phyloP scores from a whole-genome alignment of 2,888 invertebrate species.

The Eulithis prunata region DNA sequence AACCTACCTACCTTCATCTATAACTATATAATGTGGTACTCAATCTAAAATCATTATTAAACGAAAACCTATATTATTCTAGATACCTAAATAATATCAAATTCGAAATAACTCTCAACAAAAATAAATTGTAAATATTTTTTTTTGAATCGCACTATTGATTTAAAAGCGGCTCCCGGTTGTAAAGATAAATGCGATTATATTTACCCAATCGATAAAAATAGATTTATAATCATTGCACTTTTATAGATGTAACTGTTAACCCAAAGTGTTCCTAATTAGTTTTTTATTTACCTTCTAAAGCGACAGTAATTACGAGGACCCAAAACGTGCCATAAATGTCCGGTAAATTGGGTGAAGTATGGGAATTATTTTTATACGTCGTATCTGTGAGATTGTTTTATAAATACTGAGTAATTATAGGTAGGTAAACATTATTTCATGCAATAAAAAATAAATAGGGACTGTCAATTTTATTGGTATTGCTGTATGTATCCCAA shows the following conservation, averaged over 20 bases:
- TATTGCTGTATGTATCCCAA: too few relatives aligned
- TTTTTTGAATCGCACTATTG: conserved; percentile 11
- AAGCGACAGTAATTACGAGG: conserved; percentile 44
- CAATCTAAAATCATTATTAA: too few relatives aligned
- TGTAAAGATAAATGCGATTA: conserved; percentile 27
- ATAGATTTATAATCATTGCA: conserved; percentile 54
- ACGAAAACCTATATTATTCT: not conserved
- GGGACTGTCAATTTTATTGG: too few relatives aligned
- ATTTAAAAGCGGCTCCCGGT: conserved; percentile 22
- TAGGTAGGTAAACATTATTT: too few relatives aligned
- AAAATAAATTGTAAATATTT: not conserved
- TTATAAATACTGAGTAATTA: too few relatives aligned
- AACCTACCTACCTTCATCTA: too few relatives aligned
- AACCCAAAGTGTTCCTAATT: conserved; percentile 55
- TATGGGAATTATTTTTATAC: conserved; percentile 3
- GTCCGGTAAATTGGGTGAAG: conserved; percentile 6
- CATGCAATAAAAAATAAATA: too few relatives aligned
- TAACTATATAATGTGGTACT: too few relatives aligned
- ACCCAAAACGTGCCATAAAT: conserved; percentile 44
- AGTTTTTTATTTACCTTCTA: conserved; percentile 55
- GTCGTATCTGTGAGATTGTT: too few relatives aligned
- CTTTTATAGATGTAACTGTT: conserved; percentile 52
- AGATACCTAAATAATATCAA: not conserved
- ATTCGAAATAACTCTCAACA: not conserved
- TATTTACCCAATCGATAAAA: conserved; percentile 40